Evolutionary conservation across 1,140 invertebrate species (phyloP).

Genomic region (Andrena cerasifolii): DNA sequence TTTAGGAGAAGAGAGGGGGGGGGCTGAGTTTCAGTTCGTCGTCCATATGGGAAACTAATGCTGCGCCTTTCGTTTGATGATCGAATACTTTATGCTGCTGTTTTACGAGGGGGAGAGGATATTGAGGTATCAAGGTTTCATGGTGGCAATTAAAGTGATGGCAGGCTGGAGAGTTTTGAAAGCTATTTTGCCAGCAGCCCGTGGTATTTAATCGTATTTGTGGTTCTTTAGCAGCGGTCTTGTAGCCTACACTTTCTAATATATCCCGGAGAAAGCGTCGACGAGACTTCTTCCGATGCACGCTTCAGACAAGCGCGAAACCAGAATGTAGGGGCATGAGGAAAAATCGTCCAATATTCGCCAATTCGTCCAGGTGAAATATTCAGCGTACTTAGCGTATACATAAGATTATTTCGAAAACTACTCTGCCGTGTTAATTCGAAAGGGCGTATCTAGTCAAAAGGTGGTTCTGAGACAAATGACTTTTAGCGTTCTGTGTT

Average conservation of each 20-base stretch:
- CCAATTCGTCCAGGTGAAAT: too few species aligned
- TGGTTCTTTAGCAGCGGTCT: conserved; percentile 16
- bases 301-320: conserved; percentile 15
- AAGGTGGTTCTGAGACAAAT: too few species aligned
- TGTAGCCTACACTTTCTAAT: conserved; percentile 53
- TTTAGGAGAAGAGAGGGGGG: not conserved
- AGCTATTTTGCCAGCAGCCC: not conserved
- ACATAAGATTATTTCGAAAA: too few species aligned
- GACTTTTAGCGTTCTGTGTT: too few species aligned
- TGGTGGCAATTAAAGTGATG: not conserved
- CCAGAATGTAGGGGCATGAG: not conserved
- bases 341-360: too few species aligned
- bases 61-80: too few species aligned
- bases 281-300: conserved; percentile 29
- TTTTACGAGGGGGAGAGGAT: too few species aligned
- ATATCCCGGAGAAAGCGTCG: conserved; percentile 57
- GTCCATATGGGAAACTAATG: not conserved
- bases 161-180: not conserved
- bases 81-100: too few species aligned
- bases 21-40: not conserved
- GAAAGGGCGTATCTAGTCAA: too few species aligned
- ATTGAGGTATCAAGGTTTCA: too few species aligned
- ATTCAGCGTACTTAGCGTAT: too few species aligned
- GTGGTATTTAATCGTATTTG: conserved; percentile 25
- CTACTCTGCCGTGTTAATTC: too few species aligned